A percentile compares a stretch with the other conserved stretches of the same genome.
Evolutionary conservation across 2,797 vertebrate genomes (phyloP).

Genomic region (Tragopan temminckii): DNA sequence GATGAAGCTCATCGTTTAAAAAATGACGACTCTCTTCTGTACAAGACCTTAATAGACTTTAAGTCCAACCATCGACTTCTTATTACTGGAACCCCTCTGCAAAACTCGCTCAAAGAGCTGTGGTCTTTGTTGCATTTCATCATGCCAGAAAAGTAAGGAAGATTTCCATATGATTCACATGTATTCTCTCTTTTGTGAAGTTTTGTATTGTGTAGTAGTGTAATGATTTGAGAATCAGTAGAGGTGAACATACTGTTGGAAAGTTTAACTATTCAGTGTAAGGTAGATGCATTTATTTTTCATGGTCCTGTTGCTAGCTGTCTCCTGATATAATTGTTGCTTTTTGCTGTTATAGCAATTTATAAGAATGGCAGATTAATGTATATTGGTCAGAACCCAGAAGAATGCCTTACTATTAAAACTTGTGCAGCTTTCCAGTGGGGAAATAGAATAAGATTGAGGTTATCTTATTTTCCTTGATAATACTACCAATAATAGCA

Average conservation of each 20-base stretch:
- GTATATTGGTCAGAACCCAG: neutral
- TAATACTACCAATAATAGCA: neutral
- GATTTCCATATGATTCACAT: neutral
- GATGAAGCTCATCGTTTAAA: conserved; percentile 98
- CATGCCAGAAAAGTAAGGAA: conserved; percentile 97
- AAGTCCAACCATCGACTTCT: conserved; percentile 97
- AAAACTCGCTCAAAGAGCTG: conserved; percentile 98
- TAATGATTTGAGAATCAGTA: neutral
- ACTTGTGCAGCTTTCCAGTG: fast-evolving
- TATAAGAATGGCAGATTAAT: neutral
- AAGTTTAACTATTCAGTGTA: neutral
- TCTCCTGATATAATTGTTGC: neutral
- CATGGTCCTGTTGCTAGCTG: neutral
- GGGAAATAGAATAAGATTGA: neutral
- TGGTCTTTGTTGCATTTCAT: conserved; percentile 99
- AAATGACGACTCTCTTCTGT: conserved; percentile 97
- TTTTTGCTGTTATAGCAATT: neutral
- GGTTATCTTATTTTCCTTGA: neutral
- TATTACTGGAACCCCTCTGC: conserved; percentile 97
- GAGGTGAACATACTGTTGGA: neutral
- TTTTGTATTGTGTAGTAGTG: neutral
- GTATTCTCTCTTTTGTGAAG: neutral
- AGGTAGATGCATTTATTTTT: neutral
- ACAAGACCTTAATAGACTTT: conserved; percentile 99
- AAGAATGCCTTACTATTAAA: neutral